phyloP scores from a whole-genome alignment of 2,888 invertebrate genomes.

The Platycheirus albimanus region DNA sequence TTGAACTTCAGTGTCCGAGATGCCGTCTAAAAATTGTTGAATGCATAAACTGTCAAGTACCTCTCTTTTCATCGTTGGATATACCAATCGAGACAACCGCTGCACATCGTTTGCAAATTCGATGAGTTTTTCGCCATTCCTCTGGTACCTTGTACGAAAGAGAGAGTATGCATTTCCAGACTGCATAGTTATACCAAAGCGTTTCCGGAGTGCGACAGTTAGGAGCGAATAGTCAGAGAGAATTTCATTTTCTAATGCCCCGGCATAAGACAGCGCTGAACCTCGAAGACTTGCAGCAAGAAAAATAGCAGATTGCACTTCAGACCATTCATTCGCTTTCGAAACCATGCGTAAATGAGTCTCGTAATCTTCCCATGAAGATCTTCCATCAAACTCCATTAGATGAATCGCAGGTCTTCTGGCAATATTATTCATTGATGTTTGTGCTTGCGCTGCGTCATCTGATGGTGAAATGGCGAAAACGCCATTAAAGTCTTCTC shows the following conservation, averaged over 20 bases:
- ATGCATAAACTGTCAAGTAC: slow-evolving; percentile 8
- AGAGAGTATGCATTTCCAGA: not conserved
- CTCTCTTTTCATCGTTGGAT: not conserved
- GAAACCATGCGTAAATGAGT: not conserved
- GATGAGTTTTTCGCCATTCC: not conserved
- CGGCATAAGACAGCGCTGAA: not conserved
- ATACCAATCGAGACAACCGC: not conserved
- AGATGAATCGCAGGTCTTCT: not conserved
- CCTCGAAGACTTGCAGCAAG: not conserved
- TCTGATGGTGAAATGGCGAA: not conserved
- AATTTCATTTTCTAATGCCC: not conserved
- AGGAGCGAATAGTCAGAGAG: not conserved
- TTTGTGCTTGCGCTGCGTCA: no score
- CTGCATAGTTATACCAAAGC: not conserved
- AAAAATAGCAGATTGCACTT: slow-evolving; percentile 1
- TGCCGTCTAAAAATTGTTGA: slow-evolving; percentile 17
- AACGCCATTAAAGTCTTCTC: not conserved
- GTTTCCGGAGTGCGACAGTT: not conserved
- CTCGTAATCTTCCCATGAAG: not conserved
- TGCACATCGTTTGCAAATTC: slow-evolving; percentile 15
- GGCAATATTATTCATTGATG: not conserved
- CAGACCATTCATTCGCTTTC: slow-evolving; percentile 12
- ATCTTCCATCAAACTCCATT: slow-evolving; percentile 1
- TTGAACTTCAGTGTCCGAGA: slow-evolving; percentile 1
- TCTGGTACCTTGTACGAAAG: not conserved